phyloP scores from a whole-genome alignment of 2,797 vertebrate species.

The Halcyon chelicuti region DNA sequence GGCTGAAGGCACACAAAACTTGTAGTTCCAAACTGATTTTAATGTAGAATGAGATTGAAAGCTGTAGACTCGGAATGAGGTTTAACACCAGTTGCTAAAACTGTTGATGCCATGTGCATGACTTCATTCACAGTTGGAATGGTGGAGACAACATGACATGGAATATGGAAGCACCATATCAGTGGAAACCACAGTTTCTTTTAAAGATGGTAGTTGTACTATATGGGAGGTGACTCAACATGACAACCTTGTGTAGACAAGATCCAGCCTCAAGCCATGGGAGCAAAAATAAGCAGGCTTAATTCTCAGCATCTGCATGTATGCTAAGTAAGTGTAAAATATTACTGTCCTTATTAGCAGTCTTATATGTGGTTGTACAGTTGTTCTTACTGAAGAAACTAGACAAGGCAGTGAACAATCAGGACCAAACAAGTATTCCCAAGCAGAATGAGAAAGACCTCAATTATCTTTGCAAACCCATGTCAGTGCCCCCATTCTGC shows the following conservation, averaged over 20 bases:
- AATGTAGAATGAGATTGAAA: neutral
- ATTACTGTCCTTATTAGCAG: neutral
- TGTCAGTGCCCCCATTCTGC: neutral
- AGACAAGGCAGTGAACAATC: neutral
- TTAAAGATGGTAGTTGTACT: neutral
- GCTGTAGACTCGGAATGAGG: neutral
- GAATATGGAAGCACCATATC: neutral
- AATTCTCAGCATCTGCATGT: neutral
- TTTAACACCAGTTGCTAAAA: neutral
- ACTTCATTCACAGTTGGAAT: neutral
- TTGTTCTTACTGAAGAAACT: neutral
- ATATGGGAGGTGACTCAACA: neutral
- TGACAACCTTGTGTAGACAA: neutral
- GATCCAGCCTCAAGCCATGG: neutral
- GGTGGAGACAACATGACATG: neutral
- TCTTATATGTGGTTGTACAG: neutral
- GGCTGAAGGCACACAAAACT: neutral
- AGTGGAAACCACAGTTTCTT: neutral
- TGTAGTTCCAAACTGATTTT: neutral
- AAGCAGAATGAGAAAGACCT: neutral
- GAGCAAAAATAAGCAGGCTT: neutral
- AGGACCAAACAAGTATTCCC: neutral
- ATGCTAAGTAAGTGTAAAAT: neutral
- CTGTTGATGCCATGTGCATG: accelerated
- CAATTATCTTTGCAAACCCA: neutral